These are phyloP conservation scores for Poecile montanus DNA, from an alignment of 2,797 vertebrate genomes.

Conservation along the genomic window DNA sequence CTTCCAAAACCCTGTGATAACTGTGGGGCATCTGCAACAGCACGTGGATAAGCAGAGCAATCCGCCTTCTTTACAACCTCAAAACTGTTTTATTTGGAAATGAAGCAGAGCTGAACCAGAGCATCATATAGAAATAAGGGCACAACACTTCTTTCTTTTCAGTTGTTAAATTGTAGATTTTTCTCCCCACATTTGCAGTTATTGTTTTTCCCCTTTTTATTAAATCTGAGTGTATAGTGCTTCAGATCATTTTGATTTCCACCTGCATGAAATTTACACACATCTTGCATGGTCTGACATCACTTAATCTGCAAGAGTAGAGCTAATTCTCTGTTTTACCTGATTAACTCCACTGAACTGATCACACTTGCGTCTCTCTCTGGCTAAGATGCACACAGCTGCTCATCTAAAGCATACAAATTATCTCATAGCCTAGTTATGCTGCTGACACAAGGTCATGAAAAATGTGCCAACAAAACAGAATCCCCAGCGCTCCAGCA, in stretches of 20 bases:
- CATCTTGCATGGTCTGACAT: not conserved
- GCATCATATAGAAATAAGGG: not conserved
- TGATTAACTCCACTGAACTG: constrained; percentile 41
- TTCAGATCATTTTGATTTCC: not conserved
- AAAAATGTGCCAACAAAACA: constrained; percentile 63
- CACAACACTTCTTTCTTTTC: not conserved
- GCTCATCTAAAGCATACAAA: constrained; percentile 54
- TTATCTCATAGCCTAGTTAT: constrained; percentile 69
- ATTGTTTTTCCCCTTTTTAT: not conserved
- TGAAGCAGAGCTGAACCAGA: not conserved
- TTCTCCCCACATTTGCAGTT: not conserved
- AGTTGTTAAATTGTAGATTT: not conserved
- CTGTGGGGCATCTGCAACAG: not conserved
- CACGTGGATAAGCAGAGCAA: not conserved
- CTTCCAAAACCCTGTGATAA: not conserved
- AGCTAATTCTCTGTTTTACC: constrained; percentile 37
- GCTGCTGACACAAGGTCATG: constrained; percentile 44
- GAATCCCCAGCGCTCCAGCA: constrained; percentile 29
- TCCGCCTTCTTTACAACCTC: not conserved
- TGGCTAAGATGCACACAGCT: constrained; percentile 31
- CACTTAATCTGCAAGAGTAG: not conserved
- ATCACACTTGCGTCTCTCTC: constrained; percentile 24
- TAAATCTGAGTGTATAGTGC: not conserved
- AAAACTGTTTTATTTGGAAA: not conserved
- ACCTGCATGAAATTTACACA: not conserved